Evolutionary conservation across 2,113 vertebrate genomes (phyloP), one percentile per base, ranked within the genome.

Genomic region (Cricetomys ansorgei): DNA sequence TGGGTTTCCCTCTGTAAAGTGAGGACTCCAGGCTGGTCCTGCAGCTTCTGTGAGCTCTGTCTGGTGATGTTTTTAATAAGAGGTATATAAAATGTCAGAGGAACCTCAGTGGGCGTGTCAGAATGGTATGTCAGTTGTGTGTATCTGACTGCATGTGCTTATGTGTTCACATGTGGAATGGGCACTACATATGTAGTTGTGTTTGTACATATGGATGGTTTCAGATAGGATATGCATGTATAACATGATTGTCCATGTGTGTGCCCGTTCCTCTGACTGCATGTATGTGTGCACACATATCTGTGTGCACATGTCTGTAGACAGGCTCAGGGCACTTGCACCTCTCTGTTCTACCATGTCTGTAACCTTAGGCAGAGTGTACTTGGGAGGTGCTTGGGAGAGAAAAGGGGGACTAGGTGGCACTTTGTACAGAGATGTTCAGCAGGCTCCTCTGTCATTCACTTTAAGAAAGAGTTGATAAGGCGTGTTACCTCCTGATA

Each of bases 371-470:
- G 55, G 37, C 21, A 59, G 57, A 27, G 43, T n/a, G n/a, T n/a
- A 29, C 31, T 11, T 2, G 2, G 77, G 53, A n/a, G 13, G 34
- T 40, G 50, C 59, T 80, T 76, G 57, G 73, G 55, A 88, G 57
- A 76, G 62, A 95, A 95, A 75, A 34, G 34, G 40, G 27, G 40
- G 55, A 15, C 85, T 31, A 45, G 70, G 72, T 15, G 8, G 67
- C 80, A 17, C 50, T 94, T 43, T 27, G 48, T 53, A 72, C 27
- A 80, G 73, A 1, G 0, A 37, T 77, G 15, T 45, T 48, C 45
- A 72, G 87, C 16, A 31, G 77, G 29, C 70, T 97, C 93, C 65
- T 92, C 62, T 29, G 48, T 96, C 88, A 76, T 86, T 45, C 69
- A 12, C 19, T 91, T 89, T 34, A 64, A 76, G 43, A 77, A 16